Evolutionary conservation across 2,888 invertebrate genomes (phyloP).

Genomic region (Gasteruption jaculator): DNA sequence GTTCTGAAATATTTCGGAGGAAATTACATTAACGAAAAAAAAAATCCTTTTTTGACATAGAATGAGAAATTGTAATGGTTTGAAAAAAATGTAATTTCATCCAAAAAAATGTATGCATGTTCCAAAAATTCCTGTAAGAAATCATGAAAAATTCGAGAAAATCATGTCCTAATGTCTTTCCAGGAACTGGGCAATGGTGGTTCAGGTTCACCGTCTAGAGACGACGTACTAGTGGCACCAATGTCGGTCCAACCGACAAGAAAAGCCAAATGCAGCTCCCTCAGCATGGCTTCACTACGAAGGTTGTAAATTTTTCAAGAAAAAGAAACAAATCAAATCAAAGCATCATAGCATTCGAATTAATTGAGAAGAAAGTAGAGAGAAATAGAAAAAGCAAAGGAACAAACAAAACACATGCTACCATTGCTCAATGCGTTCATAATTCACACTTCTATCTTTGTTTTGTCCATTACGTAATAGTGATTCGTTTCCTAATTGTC

Average conservation of each 20-base stretch:
- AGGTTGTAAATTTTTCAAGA: constrained; percentile 62
- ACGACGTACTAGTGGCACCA: constrained; percentile 68
- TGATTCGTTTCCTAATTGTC: constrained; percentile 12
- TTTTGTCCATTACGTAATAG: constrained; percentile 21
- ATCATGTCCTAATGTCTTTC: constrained; percentile 36
- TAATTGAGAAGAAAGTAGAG: constrained; percentile 21
- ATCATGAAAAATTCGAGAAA: background rate
- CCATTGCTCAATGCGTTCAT: constrained; percentile 19
- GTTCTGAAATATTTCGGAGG: too few relatives aligned
- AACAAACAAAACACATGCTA: constrained; percentile 15
- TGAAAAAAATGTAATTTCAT: too few relatives aligned
- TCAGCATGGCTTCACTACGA: constrained; percentile 65
- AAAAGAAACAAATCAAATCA: too few relatives aligned
- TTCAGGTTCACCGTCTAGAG: constrained; percentile 55
- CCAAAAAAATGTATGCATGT: too few relatives aligned
- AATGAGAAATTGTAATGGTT: too few relatives aligned
- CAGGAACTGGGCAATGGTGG: constrained; percentile 69
- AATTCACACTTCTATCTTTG: constrained; percentile 15
- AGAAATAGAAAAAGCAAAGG: background rate
- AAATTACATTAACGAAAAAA: too few relatives aligned
- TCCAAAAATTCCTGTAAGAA: constrained; percentile 19
- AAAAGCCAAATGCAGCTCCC: constrained; percentile 66
- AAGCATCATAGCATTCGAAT: constrained; percentile 15
- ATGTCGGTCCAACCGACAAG: constrained; percentile 82
- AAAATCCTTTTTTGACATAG: too few relatives aligned